Evolutionary conservation across 2,797 vertebrate genomes (phyloP), one percentile per base, ranked within the genome.

Genomic region (Sternotherus odoratus): DNA sequence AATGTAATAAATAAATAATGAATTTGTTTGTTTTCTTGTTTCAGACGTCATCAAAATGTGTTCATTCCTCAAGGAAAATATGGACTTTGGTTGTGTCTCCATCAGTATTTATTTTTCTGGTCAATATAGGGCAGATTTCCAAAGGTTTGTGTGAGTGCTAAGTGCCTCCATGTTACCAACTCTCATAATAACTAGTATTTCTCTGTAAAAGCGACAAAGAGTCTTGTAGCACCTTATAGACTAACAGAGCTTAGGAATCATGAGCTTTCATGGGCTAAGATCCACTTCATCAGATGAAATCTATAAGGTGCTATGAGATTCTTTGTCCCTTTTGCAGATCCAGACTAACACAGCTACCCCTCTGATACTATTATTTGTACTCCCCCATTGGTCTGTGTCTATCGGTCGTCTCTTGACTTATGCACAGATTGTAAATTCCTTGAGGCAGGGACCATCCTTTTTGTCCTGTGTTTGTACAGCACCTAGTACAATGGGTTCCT

Each of bases 1-100:
- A 75, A 17, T 0, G 1, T 5, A 0, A 43, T 83, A 66, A 49
- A 49, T 49, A 49, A 49, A 48, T n/a, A 66, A 36, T n/a, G 36
- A 4, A 66, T 12, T 36, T 8, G 2, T 13, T n/a, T 60, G 33
- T 36, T 66, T 33, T 23, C n/a, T 66, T 23, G n/a, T 66, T 36
- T 36, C n/a, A 66, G n/a, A 66, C 36, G 23, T 36, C 57, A 60
- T 74, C 24, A 49, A 33, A 28, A 77, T 77, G 9, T 48, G 12
- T 33, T 30, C 43, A 30, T 77, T 28, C 28, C 43, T 33, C 46
- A 11, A 77, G 39, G 26, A 33, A 77, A 77, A 49, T 77, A 48
- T 24, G 23, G 72, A 48, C 39, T 43, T 75, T 26, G 12, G 21
- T 43, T 77, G 74, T 19, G 28, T 46, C 28, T 49, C 46, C 15